Evolutionary conservation across 2,797 vertebrate genomes (phyloP), one percentile per base, ranked within the genome.

Genomic region (Coregonus sp.): DNA sequence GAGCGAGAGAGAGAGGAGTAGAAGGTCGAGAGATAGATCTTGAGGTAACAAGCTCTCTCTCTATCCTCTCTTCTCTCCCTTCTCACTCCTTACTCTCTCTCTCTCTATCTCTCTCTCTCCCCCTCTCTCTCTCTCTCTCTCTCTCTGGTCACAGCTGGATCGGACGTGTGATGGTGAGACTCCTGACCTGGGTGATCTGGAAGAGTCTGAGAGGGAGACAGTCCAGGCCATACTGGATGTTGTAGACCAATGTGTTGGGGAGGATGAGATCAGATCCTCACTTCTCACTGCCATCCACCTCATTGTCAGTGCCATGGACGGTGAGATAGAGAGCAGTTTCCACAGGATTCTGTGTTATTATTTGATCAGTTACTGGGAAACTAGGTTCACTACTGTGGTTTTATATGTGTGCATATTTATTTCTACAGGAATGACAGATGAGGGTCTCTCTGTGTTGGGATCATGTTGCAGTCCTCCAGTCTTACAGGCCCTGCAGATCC

Each of bases 241-340:
- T 83, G 18, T 96, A 92, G 33, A 93, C 81, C 86, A 80, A 70
- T 31, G 14, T 9, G 80, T 74, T 87, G 18, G 82, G 72, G 75
- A 18, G 72, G 9, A 78, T 80, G 66, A 67, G 12, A 25, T n/a
- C 20, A 79, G 84, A 74, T 82, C 84, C 67, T 82, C 91, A 0
- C 82, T 93, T 77, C 85, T 97, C 37, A 87, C 79, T n/a, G 95
- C 96, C 0, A 81, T 92, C 68, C 90, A 96, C 82, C 89, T 97
- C 56, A 81, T 98, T 59, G 86, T 91, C 90, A 96, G 96, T 29
- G 96, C 97, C 0, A 25, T 98, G 80, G 94, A 96, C 65, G 97
- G 98, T 99, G 92, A 78, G 93, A 59, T 77, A 73, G 4, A 35
- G 31, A 67, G 31, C 31, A 66, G 29, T 29, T 9, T 61, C 1